Conservation (phyloP, 2,888 invertebrate genomes). For the Synanthedon myopaeformis region DNA sequence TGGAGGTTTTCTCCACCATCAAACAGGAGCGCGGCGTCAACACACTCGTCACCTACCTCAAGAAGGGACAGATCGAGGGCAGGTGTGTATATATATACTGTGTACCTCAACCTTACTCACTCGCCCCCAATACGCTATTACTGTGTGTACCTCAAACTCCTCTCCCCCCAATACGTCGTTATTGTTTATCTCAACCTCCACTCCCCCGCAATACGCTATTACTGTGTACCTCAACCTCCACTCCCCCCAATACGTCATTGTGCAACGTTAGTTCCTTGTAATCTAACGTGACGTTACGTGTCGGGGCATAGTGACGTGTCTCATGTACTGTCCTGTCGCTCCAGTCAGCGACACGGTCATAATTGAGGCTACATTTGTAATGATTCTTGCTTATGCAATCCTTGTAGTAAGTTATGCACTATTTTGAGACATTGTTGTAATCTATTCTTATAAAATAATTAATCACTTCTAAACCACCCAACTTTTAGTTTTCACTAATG, state of each 20-base stretch:
- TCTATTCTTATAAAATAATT: too few relatives aligned
- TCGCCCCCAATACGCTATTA: neutral
- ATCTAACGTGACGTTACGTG: slow-evolving; percentile 2
- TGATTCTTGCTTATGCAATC: too few relatives aligned
- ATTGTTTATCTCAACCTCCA: too few relatives aligned
- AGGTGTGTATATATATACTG: slow-evolving; percentile 41
- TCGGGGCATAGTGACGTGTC: slow-evolving; percentile 30
- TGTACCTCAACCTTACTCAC: neutral
- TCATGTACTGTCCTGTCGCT: slow-evolving; percentile 54
- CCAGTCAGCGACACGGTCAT: slow-evolving; percentile 36
- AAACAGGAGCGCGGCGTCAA: slow-evolving; percentile 90
- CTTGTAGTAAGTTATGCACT: too few relatives aligned
- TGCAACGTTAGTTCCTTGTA: too few relatives aligned
- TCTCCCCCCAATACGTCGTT: too few relatives aligned
- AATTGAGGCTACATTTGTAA: slow-evolving; percentile 37
- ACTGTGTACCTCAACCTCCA: too few relatives aligned
- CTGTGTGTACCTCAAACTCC: neutral
- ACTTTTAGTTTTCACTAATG: too few relatives aligned
- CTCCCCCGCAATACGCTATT: too few relatives aligned
- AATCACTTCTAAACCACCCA: too few relatives aligned
- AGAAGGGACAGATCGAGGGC: slow-evolving; percentile 85
- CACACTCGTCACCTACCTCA: slow-evolving; percentile 87
- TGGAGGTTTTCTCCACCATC: slow-evolving; percentile 92
- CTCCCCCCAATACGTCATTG: too few relatives aligned
- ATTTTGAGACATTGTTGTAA: too few relatives aligned